Percentiles rank a stretch among this genome's conserved stretches.
These are phyloP conservation scores for Hydrophis major DNA, from an alignment of 2,797 vertebrate species.

Conservation along the genomic window DNA sequence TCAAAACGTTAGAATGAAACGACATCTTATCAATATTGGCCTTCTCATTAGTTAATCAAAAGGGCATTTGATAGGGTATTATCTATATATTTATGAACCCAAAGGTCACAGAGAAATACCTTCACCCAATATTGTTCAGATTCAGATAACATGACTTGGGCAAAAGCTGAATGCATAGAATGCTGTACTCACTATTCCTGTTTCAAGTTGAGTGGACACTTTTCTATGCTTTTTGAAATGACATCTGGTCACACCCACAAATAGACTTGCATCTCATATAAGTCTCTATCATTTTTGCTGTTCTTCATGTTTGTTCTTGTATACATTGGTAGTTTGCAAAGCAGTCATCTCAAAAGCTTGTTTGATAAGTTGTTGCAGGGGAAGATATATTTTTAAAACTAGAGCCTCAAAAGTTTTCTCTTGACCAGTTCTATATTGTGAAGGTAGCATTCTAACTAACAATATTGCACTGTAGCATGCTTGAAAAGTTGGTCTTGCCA, in stretches of 20 bases:
- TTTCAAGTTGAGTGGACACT: not conserved
- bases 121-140: not conserved
- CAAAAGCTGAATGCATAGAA: not conserved
- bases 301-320: not conserved
- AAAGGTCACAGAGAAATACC: not conserved
- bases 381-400: not conserved
- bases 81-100: not conserved
- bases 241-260: not conserved
- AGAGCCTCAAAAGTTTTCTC: not conserved
- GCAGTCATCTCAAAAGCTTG: not conserved
- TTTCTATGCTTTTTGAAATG: not conserved
- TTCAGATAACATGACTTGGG: not conserved
- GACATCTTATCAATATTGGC: not conserved
- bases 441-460: not conserved
- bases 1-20: not conserved
- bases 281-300: not conserved
- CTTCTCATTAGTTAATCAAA: not conserved
- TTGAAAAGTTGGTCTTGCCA: constrained; percentile 3
- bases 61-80: not conserved
- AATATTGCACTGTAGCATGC: not conserved
- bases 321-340: not conserved
- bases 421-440: not conserved
- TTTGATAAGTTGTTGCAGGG: not conserved
- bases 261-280: not conserved
- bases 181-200: not conserved